These are phyloP conservation scores for Casuarius casuarius DNA, from an alignment of 2,113 vertebrate species.

Conservation along the genomic window DNA sequence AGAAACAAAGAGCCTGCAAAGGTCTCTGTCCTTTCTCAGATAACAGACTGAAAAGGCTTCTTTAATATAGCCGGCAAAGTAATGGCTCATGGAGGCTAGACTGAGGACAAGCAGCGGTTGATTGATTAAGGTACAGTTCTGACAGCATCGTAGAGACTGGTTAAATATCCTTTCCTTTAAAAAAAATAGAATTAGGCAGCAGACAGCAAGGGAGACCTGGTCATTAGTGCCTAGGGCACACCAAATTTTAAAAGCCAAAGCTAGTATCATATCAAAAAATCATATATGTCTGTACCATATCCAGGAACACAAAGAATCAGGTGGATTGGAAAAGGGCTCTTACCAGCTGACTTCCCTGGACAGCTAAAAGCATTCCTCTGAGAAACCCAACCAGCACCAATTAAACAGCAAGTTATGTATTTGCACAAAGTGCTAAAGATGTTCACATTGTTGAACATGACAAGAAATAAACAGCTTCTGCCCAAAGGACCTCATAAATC, in stretches of 20 bases:
- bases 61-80: not conserved
- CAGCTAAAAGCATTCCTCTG: not conserved
- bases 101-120: not conserved
- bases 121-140: not conserved
- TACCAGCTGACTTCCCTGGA: not conserved
- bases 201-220: not conserved
- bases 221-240: fast-evolving
- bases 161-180: not conserved
- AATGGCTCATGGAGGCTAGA: not conserved
- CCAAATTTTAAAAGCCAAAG: not conserved
- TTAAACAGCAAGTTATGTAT: not conserved
- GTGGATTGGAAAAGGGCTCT: not conserved
- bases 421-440: not conserved
- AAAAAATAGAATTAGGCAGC: not conserved
- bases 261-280: not conserved
- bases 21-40: not conserved
- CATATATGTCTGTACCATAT: not conserved
- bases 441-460: not conserved
- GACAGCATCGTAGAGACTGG: not conserved
- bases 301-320: not conserved
- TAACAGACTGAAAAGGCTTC: not conserved
- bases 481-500: not conserved
- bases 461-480: not conserved
- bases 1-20: conserved; percentile 1
- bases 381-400: not conserved